Base-by-base conservation (phyloP, 37 sponge, comb jelly and placozoan species). In the Beroe forskalii region DNA sequence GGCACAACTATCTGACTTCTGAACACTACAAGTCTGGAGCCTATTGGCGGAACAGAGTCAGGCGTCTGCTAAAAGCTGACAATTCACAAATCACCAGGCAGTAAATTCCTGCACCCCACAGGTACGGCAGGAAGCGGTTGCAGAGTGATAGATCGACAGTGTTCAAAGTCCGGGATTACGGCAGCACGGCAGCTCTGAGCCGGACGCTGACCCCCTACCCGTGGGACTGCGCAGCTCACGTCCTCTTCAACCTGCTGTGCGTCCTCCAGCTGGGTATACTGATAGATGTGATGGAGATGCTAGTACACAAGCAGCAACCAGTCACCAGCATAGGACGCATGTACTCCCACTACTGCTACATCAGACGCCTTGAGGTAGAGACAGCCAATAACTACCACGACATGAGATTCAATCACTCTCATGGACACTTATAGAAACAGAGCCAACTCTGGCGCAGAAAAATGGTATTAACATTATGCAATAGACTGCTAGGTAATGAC, bases 211-310 rank as follows among this genome's bases (percentile, higher is more conserved):
- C 55, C 17, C 86, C 86, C 3, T 80, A 80, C 55, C 28, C 40
- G 24, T 80, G 86, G 86, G 86, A 80, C 40, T 44, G 40, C 14
- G 4, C 44, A 1, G 55, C 25, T 22, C 44, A 80, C 30, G 55
- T 80, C 12, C 1, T 40, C 24, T 80, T 80, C 55, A 80, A 80
- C 27, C 20, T 80, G 8, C 4, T 80, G 30, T 80, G 86, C 35
- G 0, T 80, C 1, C 48, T 80, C 25, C 86, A 80, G 55, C 28
- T 80, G 55, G 86, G 86, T 23, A 80, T 80, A 25, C 30, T 80
- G n/a, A 43, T 80, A 80, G 86, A 80, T 44, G 86, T 80, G 55
- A 23, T 44, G 44, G 86, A 80, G 55, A 80, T 80, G 86, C n/a
- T 80, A 48, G 40, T 41, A 22, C 86, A 80, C 86, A 80, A 4